phyloP scores from a whole-genome alignment of 2,888 invertebrate genomes.

The Labia minor region DNA sequence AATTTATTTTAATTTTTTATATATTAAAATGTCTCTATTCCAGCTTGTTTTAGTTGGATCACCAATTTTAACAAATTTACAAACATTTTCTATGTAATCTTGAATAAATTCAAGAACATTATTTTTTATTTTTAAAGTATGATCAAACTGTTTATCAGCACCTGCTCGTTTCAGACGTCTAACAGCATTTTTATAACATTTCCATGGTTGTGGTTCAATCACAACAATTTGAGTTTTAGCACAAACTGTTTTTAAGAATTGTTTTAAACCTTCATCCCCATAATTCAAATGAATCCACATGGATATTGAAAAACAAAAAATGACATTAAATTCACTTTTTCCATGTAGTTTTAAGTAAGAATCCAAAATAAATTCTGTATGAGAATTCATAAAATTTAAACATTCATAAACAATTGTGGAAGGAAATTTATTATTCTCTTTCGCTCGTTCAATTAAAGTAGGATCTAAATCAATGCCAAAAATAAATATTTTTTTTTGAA shows the following conservation, averaged over 20 bases:
- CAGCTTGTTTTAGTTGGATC: slow-evolving; percentile 53
- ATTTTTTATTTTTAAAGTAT: slow-evolving; percentile 47
- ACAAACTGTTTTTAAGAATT: slow-evolving; percentile 50
- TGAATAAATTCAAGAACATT: slow-evolving; percentile 53
- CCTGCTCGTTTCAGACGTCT: slow-evolving; percentile 56
- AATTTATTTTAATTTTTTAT: too few relatives aligned
- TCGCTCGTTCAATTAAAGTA: slow-evolving; percentile 54
- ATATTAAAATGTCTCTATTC: slow-evolving; percentile 58
- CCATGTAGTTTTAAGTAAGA: slow-evolving; percentile 39
- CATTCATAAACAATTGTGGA: slow-evolving; percentile 44
- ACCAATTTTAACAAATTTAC: slow-evolving; percentile 42
- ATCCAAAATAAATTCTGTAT: slow-evolving; percentile 35
- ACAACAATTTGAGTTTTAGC: slow-evolving; percentile 47
- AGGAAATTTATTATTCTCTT: slow-evolving; percentile 39
- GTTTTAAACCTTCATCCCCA: slow-evolving; percentile 58
- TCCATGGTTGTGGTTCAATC: slow-evolving; percentile 78
- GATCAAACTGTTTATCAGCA: slow-evolving; percentile 48
- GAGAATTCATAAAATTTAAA: slow-evolving; percentile 48
- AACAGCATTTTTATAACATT: slow-evolving; percentile 66
- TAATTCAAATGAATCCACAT: slow-evolving; percentile 87
- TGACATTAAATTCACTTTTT: slow-evolving; percentile 48
- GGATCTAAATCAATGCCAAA: slow-evolving; percentile 69
- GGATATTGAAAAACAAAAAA: slow-evolving; percentile 72
- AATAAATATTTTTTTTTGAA: slow-evolving; percentile 37
- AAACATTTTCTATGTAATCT: slow-evolving; percentile 39